Base-by-base conservation (phyloP, 2,113 vertebrate genomes). In the Pagrus major region DNA sequence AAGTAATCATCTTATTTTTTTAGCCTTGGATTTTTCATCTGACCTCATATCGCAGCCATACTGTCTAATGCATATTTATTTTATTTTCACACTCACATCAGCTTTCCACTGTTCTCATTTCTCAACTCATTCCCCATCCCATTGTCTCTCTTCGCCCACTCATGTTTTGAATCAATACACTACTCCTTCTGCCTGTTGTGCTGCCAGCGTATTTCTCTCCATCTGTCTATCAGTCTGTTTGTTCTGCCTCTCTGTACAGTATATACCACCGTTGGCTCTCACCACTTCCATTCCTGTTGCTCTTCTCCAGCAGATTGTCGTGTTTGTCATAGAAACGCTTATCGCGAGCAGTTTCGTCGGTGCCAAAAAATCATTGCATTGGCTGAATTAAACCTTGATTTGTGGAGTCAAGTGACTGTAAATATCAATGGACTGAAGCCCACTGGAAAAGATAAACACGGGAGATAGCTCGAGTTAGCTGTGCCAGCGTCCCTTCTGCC, bases 201-300 rank as follows among this genome's bases (percentile, higher is more conserved):
- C 61, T 76, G 76, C 74, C 77, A 86, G 80, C 70, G 35, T 9
- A 29, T 80, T 70, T 52, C 52, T 66, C 83, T 78, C 88, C 88
- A 86, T 90, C 83, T 89, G 88, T 72, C 85, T 70, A 33, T 60
- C 71, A 83, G 85, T 76, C 80, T 88, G 88, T 81, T 87, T 74
- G 64, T 68, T 82, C 76, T 71, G 55, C 56, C 60, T 72, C 55
- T 65, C 77, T 55, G 47, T 54, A 75, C 47, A 78, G 51, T 69
- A 66, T 64, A 64, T 52, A 72, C 83, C 70, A 61, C 67, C 68
- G 42, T 86, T 81, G 88, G 85, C 80, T 75, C 7, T 58, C 23
- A 42, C 71, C 41, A 49, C 79, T 47, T 51, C 56, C 74, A 47
- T 73, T 52, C 47, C 37, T 66, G 71, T 81, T 73, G 85, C 78